phyloP scores from a whole-genome alignment of 2,888 invertebrate genomes.

The Andrena marginata region DNA sequence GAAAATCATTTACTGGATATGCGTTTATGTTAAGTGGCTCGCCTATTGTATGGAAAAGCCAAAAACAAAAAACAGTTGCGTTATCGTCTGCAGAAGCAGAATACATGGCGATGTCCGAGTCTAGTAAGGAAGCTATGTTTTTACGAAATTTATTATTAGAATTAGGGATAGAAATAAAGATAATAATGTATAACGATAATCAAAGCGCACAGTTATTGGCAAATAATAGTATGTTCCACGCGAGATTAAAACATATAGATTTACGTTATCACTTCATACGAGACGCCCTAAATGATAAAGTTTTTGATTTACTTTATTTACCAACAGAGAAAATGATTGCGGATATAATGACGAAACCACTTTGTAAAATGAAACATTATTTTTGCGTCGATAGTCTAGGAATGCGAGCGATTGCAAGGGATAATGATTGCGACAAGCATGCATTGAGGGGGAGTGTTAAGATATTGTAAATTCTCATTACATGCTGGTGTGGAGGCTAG shows the following conservation, averaged over 20 bases:
- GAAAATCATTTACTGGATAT: conserved; percentile 28
- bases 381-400: neutral
- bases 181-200: conserved; percentile 17
- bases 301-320: conserved; percentile 7
- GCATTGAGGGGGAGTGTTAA: too few species aligned
- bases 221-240: neutral
- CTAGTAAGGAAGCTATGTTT: conserved; percentile 7
- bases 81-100: conserved; percentile 26
- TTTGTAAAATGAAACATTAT: conserved; percentile 12
- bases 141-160: conserved; percentile 20
- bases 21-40: neutral
- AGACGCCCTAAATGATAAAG: conserved; percentile 4
- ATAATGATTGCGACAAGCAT: too few species aligned
- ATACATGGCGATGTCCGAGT: conserved; percentile 15
- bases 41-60: conserved; percentile 16
- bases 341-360: conserved; percentile 28
- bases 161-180: neutral
- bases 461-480: too few species aligned
- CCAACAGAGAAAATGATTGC: conserved; percentile 20
- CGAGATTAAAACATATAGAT: neutral
- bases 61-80: conserved; percentile 27
- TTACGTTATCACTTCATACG: conserved; percentile 18
- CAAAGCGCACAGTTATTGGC: conserved; percentile 1
- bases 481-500: too few species aligned
- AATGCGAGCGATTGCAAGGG: too few species aligned